These are phyloP conservation scores for Agrilus planipennis DNA, from an alignment of 1,140 invertebrate species.

Conservation along the genomic window DNA sequence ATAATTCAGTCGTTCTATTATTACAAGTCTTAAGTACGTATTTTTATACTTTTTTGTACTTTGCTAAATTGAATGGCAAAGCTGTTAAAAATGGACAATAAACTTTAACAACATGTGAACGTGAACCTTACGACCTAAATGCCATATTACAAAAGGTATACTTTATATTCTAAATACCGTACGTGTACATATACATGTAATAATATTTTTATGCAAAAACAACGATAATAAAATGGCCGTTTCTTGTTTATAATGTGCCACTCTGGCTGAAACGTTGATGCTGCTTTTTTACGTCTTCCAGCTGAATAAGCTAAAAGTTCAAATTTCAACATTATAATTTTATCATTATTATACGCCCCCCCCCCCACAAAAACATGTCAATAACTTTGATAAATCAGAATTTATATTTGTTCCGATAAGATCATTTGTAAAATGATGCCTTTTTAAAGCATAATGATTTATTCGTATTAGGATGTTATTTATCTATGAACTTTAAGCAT, in stretches of 20 bases:
- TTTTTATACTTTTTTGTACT: no score
- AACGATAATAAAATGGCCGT: neutral
- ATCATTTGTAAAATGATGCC: neutral
- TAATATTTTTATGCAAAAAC: neutral
- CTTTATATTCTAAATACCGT: neutral
- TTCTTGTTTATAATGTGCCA: conserved; percentile 21
- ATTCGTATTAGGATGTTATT: neutral
- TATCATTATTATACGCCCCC: no score
- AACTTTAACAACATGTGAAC: neutral
- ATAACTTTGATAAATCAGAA: neutral
- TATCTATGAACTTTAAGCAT: neutral
- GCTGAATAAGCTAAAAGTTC: conserved; percentile 44
- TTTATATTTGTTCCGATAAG: neutral
- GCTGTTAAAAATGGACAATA: no score
- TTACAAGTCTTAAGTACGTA: no score
- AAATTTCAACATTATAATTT: conserved; percentile 7
- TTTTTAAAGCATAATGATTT: neutral
- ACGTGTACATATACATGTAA: neutral
- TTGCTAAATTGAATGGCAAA: no score
- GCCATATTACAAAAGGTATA: neutral
- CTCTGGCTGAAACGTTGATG: conserved; percentile 19
- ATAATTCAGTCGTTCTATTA: no score
- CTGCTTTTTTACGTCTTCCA: conserved; percentile 44
- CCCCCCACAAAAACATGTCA: conserved; percentile 2
- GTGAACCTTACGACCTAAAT: neutral